Conservation (phyloP, 2,888 invertebrate genomes). For the Allacma fusca region DNA sequence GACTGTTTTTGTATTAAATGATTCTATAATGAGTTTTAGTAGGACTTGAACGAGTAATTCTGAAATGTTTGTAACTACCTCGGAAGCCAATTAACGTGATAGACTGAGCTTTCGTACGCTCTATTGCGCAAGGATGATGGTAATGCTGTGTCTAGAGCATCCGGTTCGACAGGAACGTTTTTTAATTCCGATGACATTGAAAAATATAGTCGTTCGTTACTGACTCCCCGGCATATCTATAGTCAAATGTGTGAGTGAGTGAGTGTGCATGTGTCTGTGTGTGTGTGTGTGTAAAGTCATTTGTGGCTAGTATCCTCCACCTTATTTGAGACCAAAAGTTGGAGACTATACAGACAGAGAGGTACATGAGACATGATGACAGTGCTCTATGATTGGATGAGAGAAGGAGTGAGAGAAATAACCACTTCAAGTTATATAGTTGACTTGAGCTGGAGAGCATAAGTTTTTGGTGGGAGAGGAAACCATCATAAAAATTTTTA, state of each 20-base stretch:
- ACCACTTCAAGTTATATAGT: too few relatives aligned
- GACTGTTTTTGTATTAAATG: constrained; percentile 1
- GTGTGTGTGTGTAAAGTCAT: too few relatives aligned
- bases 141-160: constrained; percentile 11
- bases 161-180: constrained; percentile 11
- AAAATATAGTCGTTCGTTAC: constrained; percentile 1
- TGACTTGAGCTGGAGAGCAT: background rate
- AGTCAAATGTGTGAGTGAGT: background rate
- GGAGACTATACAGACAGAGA: too few relatives aligned
- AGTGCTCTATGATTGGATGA: too few relatives aligned
- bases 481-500: constrained; percentile 8
- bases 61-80: constrained; percentile 14
- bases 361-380: too few relatives aligned
- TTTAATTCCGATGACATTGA: constrained; percentile 18
- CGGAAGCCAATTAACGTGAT: constrained; percentile 24
- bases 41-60: constrained; percentile 12
- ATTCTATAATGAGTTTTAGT: constrained; percentile 16
- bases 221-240: background rate
- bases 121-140: constrained; percentile 21
- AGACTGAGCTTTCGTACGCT: constrained; percentile 20
- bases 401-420: too few relatives aligned
- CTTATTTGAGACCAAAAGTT: too few relatives aligned
- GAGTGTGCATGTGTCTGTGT: too few relatives aligned
- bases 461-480: background rate
- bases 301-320: too few relatives aligned